Base-by-base conservation (phyloP, 2,888 invertebrate genomes). In the Drosophila diplacantha region DNA sequence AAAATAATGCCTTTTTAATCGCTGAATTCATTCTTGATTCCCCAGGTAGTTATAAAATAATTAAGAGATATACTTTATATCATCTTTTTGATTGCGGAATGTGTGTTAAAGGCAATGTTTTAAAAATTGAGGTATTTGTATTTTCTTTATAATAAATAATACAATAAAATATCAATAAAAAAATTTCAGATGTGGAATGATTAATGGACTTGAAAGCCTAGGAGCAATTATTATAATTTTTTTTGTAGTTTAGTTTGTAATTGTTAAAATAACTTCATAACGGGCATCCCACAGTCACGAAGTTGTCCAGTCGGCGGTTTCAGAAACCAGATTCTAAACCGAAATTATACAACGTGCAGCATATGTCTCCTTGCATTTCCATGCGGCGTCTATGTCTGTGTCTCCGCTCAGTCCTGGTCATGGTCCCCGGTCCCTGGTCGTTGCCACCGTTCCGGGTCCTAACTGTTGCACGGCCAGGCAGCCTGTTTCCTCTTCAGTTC, bases 301-400 rank as follows among this genome's bases (percentile, higher is more conserved):
- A 8, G n/a, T 44, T 29, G 20, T 20, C 29, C n/a, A 52, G 46
- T 59, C 38, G 31, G 47, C 32, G 32, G 32, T 47, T 32, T 47
- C 20, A 46, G 18, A 35, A 39, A 49, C 57, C 41, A 50, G 67
- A 51, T 71, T 70, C 76, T 71, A 73, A 75, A 46, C 80, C 66
- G 44, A 75, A 81, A 64, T 75, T 59, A 66, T 56, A 71, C 58
- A 54, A 65, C 64, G 64, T 70, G 66, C 72, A 70, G 80, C 82
- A 77, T 82, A 77, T 77, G 80, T 67, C 75, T 43, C 55, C 72
- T 61, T 68, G 59, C 66, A 75, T 81, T 81, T 81, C 69, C 81
- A 81, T 81, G 69, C 64, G 34, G 24, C 63, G 55, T 38, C 29
- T 54, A 53, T 44, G 58, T 53, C 29, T 57, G 56, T 39, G 58